These are phyloP conservation scores for Hydropotes inermis DNA, from an alignment of 2,113 vertebrate species.

Conservation along the genomic window DNA sequence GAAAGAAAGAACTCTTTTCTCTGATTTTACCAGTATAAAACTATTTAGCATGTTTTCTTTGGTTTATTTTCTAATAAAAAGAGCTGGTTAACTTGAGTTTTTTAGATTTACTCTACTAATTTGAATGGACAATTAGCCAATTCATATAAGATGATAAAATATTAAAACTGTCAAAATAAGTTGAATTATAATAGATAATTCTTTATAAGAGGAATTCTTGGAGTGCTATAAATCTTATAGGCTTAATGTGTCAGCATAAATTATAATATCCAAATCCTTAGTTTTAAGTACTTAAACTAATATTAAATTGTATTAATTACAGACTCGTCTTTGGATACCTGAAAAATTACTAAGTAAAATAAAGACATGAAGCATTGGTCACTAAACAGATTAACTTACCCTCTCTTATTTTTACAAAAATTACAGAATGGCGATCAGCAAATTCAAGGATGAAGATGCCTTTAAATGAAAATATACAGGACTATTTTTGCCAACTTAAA, in stretches of 20 bases:
- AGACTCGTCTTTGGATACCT: background rate
- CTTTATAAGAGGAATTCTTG: background rate
- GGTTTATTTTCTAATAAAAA: background rate
- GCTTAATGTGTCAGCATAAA: background rate
- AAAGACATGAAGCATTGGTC: background rate
- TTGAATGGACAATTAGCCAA: background rate
- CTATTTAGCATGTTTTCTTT: background rate
- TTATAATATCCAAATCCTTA: background rate
- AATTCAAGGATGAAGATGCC: background rate
- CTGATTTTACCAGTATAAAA: background rate
- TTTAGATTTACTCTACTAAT: background rate
- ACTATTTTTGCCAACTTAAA: background rate
- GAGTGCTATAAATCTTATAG: background rate
- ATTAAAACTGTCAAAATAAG: conserved; percentile 9
- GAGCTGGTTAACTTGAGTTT: background rate
- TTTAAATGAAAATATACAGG: background rate
- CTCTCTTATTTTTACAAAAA: background rate
- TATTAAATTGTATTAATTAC: background rate
- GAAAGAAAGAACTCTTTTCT: background rate
- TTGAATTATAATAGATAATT: background rate
- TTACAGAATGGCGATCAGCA: background rate
- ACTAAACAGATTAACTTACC: background rate
- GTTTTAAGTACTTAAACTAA: background rate
- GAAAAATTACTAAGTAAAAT: background rate
- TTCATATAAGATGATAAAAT: background rate